phyloP scores from a whole-genome alignment of 2,888 invertebrate genomes.

The Corbicula japonica region DNA sequence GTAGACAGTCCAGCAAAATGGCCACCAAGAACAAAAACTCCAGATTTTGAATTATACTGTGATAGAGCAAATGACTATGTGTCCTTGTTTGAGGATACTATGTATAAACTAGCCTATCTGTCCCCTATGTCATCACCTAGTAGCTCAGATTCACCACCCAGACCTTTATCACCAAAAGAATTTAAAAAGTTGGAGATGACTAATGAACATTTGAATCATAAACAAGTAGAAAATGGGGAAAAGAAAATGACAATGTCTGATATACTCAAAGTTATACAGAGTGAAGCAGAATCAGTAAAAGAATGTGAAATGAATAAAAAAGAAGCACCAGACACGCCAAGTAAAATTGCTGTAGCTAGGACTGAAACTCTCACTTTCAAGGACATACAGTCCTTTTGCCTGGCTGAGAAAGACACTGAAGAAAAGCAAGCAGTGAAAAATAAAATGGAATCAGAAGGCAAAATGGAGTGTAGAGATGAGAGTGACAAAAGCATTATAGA shows the following conservation, averaged over 20 bases:
- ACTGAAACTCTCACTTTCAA: constrained; percentile 62
- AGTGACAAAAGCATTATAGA: no score
- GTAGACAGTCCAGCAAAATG: constrained; percentile 31
- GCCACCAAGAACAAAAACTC: constrained; percentile 21
- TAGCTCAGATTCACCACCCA: constrained; percentile 77
- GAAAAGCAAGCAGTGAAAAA: neutral
- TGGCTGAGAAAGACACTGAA: constrained; percentile 52
- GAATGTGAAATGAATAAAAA: neutral
- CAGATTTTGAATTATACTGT: constrained; percentile 63
- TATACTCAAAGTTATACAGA: constrained; percentile 53
- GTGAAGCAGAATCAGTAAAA: constrained; percentile 20
- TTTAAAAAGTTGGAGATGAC: constrained; percentile 48
- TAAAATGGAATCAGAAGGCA: neutral
- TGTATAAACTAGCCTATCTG: constrained; percentile 80
- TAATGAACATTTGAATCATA: constrained; percentile 26
- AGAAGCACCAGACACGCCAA: constrained; percentile 3
- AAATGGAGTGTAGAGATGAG: no score
- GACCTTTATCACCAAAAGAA: constrained; percentile 79
- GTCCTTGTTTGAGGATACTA: constrained; percentile 74
- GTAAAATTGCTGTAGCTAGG: constrained; percentile 71
- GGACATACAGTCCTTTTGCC: constrained; percentile 67
- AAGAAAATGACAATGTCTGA: constrained; percentile 52
- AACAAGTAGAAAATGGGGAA: constrained; percentile 22
- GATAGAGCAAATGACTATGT: constrained; percentile 69
- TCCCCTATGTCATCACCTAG: constrained; percentile 79